Evolutionary conservation across 2,888 invertebrate species (phyloP), one percentile per base, ranked within the genome.

Genomic region (Xylocampa areola): DNA sequence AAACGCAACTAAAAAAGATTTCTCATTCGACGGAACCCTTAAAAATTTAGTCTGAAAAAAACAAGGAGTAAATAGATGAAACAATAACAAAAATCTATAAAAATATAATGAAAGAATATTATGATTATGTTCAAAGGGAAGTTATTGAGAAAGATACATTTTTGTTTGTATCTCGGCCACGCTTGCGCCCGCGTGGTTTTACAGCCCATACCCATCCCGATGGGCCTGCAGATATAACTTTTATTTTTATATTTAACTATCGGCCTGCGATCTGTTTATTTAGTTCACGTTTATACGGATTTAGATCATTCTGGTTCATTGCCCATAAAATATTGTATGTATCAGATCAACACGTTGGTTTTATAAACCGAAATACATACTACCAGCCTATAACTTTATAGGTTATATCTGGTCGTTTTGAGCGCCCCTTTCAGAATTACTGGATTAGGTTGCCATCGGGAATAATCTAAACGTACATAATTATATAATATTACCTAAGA

Each of bases 281-380:
- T 61, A 57, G 48, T 19, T 40, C 73, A 68, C 41, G 61, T 44
- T 41, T 64, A 37, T 41, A 50, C 43, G 19, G 44, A 66, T 69
- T 67, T 57, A 72, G 58, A 57, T 52, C 41, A 41, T 11, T 44
- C 13, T 4, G 39, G 16, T 70, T 64, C 61, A 66, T 57, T 47
- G 59, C 52, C 45, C 41, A 57, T 76, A 73, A 72, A 76, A 73
- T 53, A 54, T 47, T 40, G 48, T 36, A 39, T 69, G 14, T 43
- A 44, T 44, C 10, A 10, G 21, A 29, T 23, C 37, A 27, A 27
- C 14, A 19, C 44, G 39, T 43, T 30, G 29, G 11, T 68, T 69
- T 44, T 33, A 54, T 44, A 49, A 39, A 40, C 48, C 40, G 4
- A 27, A 54, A 48, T n/a, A 30, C 4, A n/a, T n/a, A n/a, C n/a